Conservation (phyloP, 1,140 invertebrate genomes). For the Adelges cooleyi region DNA sequence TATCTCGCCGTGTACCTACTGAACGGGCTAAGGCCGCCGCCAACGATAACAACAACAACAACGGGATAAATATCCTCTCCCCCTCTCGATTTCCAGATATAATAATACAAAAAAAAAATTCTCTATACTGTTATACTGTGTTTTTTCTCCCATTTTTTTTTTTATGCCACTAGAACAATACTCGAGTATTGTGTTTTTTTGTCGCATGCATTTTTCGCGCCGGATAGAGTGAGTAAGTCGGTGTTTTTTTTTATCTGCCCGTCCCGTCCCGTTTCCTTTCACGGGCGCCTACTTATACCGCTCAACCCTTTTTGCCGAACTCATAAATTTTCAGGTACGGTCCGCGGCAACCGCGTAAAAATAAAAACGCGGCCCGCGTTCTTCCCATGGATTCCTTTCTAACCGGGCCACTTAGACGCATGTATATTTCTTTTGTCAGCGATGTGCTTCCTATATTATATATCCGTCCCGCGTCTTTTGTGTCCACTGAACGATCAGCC, state of each 20-base stretch:
- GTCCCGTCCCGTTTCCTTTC: neutral
- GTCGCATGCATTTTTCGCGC: neutral
- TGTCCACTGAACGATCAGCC: neutral
- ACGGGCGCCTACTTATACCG: neutral
- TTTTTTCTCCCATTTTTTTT: neutral
- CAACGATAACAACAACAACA: neutral
- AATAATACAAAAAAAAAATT: neutral
- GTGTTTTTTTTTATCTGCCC: neutral
- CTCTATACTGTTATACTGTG: neutral
- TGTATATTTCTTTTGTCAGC: neutral
- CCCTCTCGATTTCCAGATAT: slow-evolving; percentile 8
- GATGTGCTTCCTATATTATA: neutral
- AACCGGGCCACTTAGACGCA: slow-evolving; percentile 21
- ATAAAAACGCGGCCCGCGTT: neutral
- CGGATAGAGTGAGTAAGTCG: neutral
- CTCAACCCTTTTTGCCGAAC: neutral
- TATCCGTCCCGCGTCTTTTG: too few relatives aligned
- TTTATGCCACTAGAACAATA: slow-evolving; percentile 13
- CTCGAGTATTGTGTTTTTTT: neutral
- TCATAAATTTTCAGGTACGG: slow-evolving; percentile 8
- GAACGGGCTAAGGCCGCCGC: too few relatives aligned
- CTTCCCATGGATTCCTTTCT: slow-evolving; percentile 18
- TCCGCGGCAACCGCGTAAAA: neutral
- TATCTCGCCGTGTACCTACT: too few relatives aligned
- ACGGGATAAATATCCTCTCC: neutral